phyloP scores from a whole-genome alignment of 2,113 vertebrate species.

The Cettia cetti region DNA sequence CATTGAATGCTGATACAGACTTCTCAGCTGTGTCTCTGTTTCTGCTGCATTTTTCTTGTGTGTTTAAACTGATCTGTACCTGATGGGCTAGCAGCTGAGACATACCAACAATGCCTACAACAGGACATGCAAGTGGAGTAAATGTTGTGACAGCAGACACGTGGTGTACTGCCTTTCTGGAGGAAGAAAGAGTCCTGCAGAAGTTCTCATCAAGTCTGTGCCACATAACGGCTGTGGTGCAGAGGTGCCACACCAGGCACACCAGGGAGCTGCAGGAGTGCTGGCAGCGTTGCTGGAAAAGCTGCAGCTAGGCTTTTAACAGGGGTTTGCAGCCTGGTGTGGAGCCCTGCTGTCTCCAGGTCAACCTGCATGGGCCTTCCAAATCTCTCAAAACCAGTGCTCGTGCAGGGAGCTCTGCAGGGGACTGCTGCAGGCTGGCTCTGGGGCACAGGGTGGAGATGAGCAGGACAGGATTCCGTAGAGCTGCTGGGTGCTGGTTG shows the following conservation, averaged over 20 bases:
- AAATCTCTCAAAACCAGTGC: not conserved
- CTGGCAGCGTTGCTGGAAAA: not conserved
- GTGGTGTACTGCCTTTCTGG: not conserved
- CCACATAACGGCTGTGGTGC: fast-evolving
- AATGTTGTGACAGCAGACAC: not conserved
- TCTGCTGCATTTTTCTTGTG: not conserved
- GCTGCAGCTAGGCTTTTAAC: not conserved
- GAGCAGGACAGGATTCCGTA: fast-evolving
- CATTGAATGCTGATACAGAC: not conserved
- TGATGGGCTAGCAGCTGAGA: not conserved
- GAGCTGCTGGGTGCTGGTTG: not conserved
- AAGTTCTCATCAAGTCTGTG: not conserved
- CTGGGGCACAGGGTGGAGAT: not conserved
- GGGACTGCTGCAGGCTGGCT: not conserved
- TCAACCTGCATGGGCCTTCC: fast-evolving
- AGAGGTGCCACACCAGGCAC: not conserved
- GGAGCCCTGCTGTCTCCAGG: not conserved
- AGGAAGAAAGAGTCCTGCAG: not conserved
- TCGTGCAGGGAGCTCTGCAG: not conserved
- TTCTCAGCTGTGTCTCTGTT: not conserved
- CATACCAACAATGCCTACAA: not conserved
- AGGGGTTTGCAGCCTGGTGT: not conserved
- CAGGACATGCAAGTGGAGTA: not conserved
- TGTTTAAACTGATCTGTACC: not conserved
- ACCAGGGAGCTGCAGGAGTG: fast-evolving